These are phyloP conservation scores for Chamaea fasciata DNA, from an alignment of 2,113 vertebrate genomes.

Conservation along the genomic window DNA sequence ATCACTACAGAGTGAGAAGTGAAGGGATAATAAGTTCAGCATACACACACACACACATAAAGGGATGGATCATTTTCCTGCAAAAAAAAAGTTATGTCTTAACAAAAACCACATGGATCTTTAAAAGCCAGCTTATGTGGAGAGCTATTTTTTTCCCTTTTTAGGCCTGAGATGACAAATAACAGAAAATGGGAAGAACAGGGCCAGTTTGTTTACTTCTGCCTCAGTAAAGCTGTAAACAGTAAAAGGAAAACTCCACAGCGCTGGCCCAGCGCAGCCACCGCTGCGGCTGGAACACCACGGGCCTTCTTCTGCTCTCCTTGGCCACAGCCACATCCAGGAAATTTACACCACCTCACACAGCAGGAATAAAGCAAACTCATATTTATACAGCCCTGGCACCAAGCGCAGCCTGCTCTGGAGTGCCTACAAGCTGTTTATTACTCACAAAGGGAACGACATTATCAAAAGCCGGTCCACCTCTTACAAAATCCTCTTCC, in stretches of 20 bases:
- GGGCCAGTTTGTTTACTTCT: conserved; percentile 2
- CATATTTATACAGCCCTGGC: neutral
- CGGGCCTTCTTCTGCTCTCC: neutral
- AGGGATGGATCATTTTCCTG: neutral
- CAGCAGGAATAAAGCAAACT: neutral
- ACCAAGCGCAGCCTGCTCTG: neutral
- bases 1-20: neutral
- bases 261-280: neutral
- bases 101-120: neutral
- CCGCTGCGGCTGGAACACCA: rapidly evolving
- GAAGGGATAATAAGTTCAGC: neutral
- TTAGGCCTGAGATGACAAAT: neutral
- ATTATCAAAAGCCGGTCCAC: neutral
- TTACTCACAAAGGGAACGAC: neutral
- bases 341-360: neutral
- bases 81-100: neutral
- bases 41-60: neutral
- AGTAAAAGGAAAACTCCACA: neutral
- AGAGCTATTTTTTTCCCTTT: neutral
- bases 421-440: neutral
- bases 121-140: neutral
- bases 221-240: neutral
- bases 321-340: neutral
- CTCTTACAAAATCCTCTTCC: neutral
- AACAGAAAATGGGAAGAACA: neutral